Evolutionary conservation across 2,113 vertebrate species (phyloP).

Genomic region (Ascaphus truei): DNA sequence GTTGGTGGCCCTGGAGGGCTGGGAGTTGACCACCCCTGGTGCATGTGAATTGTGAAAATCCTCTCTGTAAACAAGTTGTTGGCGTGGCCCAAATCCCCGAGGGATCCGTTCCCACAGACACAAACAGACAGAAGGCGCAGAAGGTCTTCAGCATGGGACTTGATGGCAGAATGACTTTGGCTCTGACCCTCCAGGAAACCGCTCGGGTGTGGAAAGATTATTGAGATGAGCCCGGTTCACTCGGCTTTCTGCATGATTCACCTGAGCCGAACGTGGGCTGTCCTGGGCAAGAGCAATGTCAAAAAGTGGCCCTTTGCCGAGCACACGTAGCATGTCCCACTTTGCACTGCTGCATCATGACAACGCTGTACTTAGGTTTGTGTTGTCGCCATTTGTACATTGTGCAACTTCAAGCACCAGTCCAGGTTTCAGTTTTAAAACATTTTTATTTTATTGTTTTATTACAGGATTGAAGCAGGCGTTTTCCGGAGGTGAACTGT

Average conservation of each 20-base stretch:
- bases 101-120: background rate
- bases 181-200: background rate
- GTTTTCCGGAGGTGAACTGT: too few species aligned
- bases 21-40: background rate
- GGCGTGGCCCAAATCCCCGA: background rate
- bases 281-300: background rate
- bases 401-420: too few species aligned
- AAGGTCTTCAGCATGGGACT: background rate
- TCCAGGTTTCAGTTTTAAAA: too few species aligned
- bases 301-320: background rate
- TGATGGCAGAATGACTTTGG: background rate
- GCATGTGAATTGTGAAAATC: background rate
- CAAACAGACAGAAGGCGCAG: background rate
- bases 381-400: too few species aligned
- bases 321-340: too few species aligned
- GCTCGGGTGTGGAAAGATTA: background rate
- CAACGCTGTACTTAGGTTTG: too few species aligned
- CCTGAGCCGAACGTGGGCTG: background rate
- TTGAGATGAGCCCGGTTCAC: background rate
- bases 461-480: too few species aligned
- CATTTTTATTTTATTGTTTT: too few species aligned
- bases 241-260: background rate
- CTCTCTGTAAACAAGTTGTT: slow-evolving; percentile 5
- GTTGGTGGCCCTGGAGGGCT: too few species aligned
- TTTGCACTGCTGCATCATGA: too few species aligned